A percentile compares a stretch with the other conserved stretches of the same genome.
These are phyloP conservation scores for Antechinus stuartii DNA, from an alignment of 2,113 vertebrate genomes.

Conservation along the genomic window DNA sequence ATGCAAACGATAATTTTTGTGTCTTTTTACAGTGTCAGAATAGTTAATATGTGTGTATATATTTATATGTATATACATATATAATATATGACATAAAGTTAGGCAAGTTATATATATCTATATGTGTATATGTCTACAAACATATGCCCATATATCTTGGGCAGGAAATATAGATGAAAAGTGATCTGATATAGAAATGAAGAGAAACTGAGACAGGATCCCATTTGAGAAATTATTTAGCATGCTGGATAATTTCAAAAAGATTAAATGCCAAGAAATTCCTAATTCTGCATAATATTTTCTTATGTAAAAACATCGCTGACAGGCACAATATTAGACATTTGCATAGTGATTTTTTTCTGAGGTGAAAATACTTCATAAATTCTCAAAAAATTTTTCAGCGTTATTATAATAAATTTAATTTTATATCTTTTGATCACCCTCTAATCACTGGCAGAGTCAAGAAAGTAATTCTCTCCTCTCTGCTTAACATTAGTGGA, in stretches of 20 bases:
- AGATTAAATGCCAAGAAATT: not conserved
- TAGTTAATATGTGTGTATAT: not conserved
- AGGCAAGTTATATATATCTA: not conserved
- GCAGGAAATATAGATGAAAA: not conserved
- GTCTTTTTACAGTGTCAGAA: not conserved
- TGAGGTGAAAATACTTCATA: constrained; percentile 20
- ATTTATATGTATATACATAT: not conserved
- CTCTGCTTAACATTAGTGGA: constrained; percentile 26
- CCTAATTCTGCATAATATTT: not conserved
- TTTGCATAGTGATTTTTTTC: constrained; percentile 27
- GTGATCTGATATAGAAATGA: not conserved
- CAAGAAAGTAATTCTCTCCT: constrained; percentile 40
- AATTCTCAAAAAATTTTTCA: constrained; percentile 13
- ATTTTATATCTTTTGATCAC: constrained; percentile 43
- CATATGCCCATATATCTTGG: not conserved
- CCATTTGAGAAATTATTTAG: not conserved
- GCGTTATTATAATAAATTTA: constrained; percentile 4
- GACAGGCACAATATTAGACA: constrained; percentile 12
- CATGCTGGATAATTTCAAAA: not conserved
- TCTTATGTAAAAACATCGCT: not conserved
- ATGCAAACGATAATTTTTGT: not conserved
- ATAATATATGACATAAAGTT: not conserved
- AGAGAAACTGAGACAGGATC: not conserved
- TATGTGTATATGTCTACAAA: not conserved
- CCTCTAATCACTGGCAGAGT: not conserved